Evolutionary conservation across 2,888 invertebrate genomes (phyloP).

Genomic region (Eupelmus urozonus): DNA sequence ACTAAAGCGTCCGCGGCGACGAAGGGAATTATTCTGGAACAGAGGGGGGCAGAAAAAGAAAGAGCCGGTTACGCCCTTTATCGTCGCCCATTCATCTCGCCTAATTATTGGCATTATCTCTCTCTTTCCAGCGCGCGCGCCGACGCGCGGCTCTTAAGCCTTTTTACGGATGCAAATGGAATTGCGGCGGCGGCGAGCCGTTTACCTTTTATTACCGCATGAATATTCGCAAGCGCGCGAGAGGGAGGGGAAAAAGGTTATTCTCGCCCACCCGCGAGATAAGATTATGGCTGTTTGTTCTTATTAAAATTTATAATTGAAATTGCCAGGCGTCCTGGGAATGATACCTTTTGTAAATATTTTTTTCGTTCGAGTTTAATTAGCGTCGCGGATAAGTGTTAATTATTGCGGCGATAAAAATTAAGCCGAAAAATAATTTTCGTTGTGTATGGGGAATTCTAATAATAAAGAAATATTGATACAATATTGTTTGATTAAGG

Average conservation of each 20-base stretch:
- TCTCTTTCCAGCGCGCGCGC: background rate
- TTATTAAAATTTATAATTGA: conserved; percentile 45
- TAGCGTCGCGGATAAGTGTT: background rate
- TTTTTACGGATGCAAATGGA: conserved; percentile 49
- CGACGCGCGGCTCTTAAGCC: conserved; percentile 14
- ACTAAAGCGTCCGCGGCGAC: conserved; percentile 90
- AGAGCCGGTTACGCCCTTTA: conserved; percentile 13
- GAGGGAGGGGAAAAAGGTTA: background rate
- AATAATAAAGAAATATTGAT: no score
- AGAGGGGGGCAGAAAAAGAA: conserved; percentile 15
- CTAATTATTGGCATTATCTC: conserved; percentile 51
- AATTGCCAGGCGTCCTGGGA: background rate
- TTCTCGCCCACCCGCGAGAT: conserved; percentile 13
- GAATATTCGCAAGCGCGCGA: conserved; percentile 41
- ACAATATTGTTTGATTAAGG: no score
- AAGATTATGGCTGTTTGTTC: conserved; percentile 35
- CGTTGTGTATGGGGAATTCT: no score
- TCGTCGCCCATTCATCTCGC: conserved; percentile 10
- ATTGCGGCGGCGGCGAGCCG: conserved; percentile 7
- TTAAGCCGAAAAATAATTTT: no score
- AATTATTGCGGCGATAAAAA: background rate
- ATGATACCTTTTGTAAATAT: background rate
- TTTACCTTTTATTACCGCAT: conserved; percentile 53
- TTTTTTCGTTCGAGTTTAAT: background rate
- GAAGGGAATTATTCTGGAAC: conserved; percentile 89